Evolutionary conservation across 1,140 invertebrate genomes (phyloP), one percentile per base, ranked within the genome.

Genomic region (Diorhabda sublineata): DNA sequence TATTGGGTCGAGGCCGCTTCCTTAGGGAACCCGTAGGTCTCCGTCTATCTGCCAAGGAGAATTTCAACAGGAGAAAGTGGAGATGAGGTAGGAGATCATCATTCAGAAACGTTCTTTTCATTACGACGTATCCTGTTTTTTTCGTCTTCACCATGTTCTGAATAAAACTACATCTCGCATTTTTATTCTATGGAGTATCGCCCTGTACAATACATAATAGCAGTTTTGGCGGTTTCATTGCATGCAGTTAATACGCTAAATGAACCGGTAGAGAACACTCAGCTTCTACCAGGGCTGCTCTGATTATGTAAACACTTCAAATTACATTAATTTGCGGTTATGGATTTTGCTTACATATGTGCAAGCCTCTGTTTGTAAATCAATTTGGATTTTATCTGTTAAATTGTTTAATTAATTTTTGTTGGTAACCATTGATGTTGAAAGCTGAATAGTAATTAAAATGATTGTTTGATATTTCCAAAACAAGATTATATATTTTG

Each of bases 221-320:
- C 64, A 64, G 69, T 66, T 70, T n/a, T 8, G 47, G 47, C 2
- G 47, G 47, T 52, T 8, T 52, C 47, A 52, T 52, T 4, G 47
- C n/a, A n/a, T 52, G 47, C 47, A 26, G 64, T 70, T 70, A 70
- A 62, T 70, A 64, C 64, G 69, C 57, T 70, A 66, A 66, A 70
- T 66, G 69, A 70, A 66, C 58, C 62, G 58, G 58, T 66, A 66
- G 64, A 66, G 60, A 64, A 64, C 63, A 64, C 45, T 56, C 41
- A 59, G 11, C 11, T 59, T 42, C 4, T 11, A 11, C 41, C 58
- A 11, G 26, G 26, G 42, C 58, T 11, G 47, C 2, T 52, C 47
- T 52, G 47, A 52, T 52, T 52, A 6, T 52, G 47, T 52, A 52
- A 52, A 52, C 47, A 52, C 47, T 52, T 52, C 6, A 52, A 52